Evolutionary conservation across 2,888 invertebrate genomes (phyloP).

Genomic region (Clepsis dumicolana): DNA sequence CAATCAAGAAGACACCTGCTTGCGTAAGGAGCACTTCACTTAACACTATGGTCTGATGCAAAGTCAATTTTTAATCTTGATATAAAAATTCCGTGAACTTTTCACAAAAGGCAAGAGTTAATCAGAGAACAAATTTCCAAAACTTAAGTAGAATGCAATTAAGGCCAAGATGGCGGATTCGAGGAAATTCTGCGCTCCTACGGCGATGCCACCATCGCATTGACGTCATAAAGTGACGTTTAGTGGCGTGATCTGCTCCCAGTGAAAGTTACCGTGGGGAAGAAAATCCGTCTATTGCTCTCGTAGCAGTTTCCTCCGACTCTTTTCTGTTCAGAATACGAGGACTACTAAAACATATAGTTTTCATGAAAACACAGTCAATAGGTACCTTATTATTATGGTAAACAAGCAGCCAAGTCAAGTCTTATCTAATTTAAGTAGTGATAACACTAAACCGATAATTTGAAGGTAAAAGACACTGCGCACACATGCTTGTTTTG

Average conservation of each 20-base stretch:
- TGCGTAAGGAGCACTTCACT: conserved; percentile 29
- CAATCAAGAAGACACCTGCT: conserved; percentile 19
- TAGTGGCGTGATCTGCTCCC: conserved; percentile 66
- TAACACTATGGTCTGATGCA: conserved; percentile 33
- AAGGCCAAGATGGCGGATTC: conserved; percentile 60
- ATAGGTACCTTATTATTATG: not conserved
- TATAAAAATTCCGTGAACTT: conserved; percentile 19
- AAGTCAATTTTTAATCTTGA: conserved; percentile 29
- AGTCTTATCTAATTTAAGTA: conserved; percentile 32
- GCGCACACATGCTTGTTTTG: conserved; percentile 26
- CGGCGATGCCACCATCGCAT: conserved; percentile 53
- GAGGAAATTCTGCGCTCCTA: conserved; percentile 60
- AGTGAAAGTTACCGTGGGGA: conserved; percentile 43
- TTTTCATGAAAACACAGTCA: not conserved
- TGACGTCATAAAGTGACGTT: conserved; percentile 77
- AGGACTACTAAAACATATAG: not conserved
- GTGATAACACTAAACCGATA: conserved; percentile 35
- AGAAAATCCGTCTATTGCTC: conserved; percentile 27
- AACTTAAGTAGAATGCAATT: conserved; percentile 45
- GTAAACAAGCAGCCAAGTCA: conserved; percentile 31
- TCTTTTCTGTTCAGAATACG: not conserved
- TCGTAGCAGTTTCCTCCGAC: not conserved
- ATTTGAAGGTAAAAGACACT: conserved; percentile 40
- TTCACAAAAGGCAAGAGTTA: conserved; percentile 37
- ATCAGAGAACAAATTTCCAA: conserved; percentile 32